Base-by-base conservation (phyloP, 1,140 invertebrate species). In the Chionoecetes opilio region DNA sequence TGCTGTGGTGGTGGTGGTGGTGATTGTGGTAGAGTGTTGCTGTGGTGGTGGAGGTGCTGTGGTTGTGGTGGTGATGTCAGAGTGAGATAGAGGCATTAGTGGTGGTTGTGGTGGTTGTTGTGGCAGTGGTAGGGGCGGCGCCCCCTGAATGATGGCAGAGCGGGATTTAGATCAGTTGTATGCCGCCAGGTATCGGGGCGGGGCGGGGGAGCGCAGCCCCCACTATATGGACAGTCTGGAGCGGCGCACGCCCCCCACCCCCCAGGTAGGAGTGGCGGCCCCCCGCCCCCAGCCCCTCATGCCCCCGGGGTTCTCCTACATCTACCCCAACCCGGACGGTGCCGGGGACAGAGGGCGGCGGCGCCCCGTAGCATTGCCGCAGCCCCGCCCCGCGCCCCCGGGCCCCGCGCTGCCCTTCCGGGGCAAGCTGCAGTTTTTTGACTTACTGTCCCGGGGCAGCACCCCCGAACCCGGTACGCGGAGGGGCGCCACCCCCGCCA, bases 191-290 rank as follows among this genome's bases (percentile, higher is more conserved):
- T 95, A 95, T 35, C 41, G 94, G 26, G 9, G 63, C 63, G 63
- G 63, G 11, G 34, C 87, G 82, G 91, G 91, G 82, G 90, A 91
- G 31, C 85, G 92, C 94, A 95, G 90, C 92, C 94, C 90, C 37
- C 90, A 95, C 35, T 95, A 88, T 84, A 90, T 63, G 90, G 94
- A 95, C 94, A 95, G 94, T 85, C 90, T 95, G 46, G 94, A 95
- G 84, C 91, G 92, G 90, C 87, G 94, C 90, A 85, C 32, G 82
- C 89, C 63, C 41, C 90, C 41, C 32, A 75, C 82, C 86, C 94
- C 31, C 93, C 26, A 26, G 26, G 93, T 63, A 11, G 17, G 46
- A 9, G n/a, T 21, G n/a, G 89, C 82, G 14, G 88, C 37, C 8
- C 94, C 90, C 17, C 90, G 94, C 21, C 90, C 90, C 5, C 90